phyloP scores from a whole-genome alignment of 2,113 vertebrate species.

The Eurystomus gularis region DNA sequence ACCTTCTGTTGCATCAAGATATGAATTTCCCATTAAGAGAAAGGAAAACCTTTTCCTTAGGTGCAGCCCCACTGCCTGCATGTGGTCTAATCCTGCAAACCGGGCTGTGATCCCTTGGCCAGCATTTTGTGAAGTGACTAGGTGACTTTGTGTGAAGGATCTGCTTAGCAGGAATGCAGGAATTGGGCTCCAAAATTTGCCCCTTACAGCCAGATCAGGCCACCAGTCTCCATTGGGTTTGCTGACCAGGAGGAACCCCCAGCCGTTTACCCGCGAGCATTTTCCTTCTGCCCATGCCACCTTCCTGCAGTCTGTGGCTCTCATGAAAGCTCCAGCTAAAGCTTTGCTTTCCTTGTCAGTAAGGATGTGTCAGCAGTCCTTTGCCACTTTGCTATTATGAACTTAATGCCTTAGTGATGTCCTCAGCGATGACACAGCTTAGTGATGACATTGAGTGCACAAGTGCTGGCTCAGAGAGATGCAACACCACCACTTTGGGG shows the following conservation, averaged over 20 bases:
- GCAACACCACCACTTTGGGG: background rate
- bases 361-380: background rate
- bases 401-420: background rate
- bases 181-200: background rate
- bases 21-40: background rate
- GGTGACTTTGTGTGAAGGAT: background rate
- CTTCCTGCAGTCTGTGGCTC: background rate
- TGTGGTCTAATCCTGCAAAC: background rate
- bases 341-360: accelerated
- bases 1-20: background rate
- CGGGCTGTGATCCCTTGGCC: accelerated
- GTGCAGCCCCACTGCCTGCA: background rate
- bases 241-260: background rate
- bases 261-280: accelerated
- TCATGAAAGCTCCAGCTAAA: accelerated
- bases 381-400: background rate
- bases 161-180: background rate
- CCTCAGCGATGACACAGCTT: background rate
- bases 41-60: background rate
- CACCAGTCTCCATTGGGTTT: background rate
- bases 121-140: too few relatives aligned
- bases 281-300: background rate
- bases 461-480: background rate
- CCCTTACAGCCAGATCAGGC: background rate
- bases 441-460: background rate